A percentile compares a stretch with the other conserved stretches of the same genome.
phyloP scores from a whole-genome alignment of 2,797 vertebrate genomes.

The Epinephelus malabaricus region DNA sequence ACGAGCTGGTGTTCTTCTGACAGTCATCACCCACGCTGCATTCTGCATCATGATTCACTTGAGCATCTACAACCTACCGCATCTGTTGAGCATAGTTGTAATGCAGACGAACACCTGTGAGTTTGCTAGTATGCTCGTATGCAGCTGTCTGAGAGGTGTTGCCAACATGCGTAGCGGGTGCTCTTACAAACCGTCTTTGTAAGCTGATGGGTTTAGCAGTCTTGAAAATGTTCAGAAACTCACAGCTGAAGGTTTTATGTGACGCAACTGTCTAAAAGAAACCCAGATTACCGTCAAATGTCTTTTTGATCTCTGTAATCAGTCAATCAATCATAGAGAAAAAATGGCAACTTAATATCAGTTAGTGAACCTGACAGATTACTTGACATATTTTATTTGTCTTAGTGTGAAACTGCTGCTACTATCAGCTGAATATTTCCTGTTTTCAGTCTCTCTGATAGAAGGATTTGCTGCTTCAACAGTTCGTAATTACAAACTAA shows the following conservation, averaged over 20 bases:
- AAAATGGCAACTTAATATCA: too few species aligned
- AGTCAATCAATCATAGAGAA: too few species aligned
- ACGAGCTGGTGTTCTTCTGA: constrained; percentile 34
- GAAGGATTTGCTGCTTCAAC: not conserved
- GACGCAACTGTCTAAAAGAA: too few species aligned
- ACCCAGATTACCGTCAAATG: not conserved
- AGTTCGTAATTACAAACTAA: not conserved
- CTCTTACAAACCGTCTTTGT: not conserved
- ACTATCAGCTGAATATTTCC: too few species aligned
- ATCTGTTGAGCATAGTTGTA: constrained; percentile 48
- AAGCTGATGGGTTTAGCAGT: not conserved
- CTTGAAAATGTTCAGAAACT: not conserved
- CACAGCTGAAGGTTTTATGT: not conserved
- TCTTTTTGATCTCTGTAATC: not conserved
- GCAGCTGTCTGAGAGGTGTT: constrained; percentile 14
- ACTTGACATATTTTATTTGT: too few species aligned
- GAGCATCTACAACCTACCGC: constrained; percentile 49
- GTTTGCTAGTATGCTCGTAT: constrained; percentile 6
- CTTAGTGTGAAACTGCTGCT: too few species aligned
- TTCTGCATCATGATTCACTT: constrained; percentile 58
- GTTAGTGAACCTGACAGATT: too few species aligned
- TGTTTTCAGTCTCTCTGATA: not conserved
- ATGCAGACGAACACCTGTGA: constrained; percentile 42
- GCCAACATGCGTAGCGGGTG: not conserved
- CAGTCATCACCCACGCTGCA: constrained; percentile 53